These are phyloP conservation scores for Chondrosia reniformis DNA, from an alignment of 37 sponge, comb jelly and placozoan genomes.

Conservation along the genomic window DNA sequence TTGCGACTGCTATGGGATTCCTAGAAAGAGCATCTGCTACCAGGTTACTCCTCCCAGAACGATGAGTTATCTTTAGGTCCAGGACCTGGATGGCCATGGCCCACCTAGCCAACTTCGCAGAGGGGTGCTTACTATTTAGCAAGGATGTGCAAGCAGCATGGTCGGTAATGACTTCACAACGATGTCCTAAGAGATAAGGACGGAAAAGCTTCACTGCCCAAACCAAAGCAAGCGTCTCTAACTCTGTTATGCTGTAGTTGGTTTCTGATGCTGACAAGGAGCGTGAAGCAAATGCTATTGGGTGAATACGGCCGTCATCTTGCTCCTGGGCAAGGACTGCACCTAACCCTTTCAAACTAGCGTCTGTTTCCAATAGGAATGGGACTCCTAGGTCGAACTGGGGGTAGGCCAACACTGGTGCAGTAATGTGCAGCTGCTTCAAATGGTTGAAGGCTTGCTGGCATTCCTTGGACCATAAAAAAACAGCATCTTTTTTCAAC, in stretches of 20 bases:
- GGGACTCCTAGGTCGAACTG: too few relatives aligned
- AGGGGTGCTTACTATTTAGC: slow-evolving; percentile 48
- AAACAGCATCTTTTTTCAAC: slow-evolving; percentile 8
- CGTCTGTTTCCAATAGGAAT: slow-evolving; percentile 62
- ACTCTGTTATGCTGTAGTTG: slow-evolving; percentile 50
- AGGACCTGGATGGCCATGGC: slow-evolving; percentile 28
- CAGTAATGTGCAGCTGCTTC: background rate
- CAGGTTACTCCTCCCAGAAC: slow-evolving; percentile 10
- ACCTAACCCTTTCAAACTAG: slow-evolving; percentile 37
- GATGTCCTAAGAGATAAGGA: slow-evolving; percentile 56
- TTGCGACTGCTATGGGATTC: background rate
- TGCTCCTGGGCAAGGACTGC: slow-evolving; percentile 53
- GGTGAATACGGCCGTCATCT: slow-evolving; percentile 15
- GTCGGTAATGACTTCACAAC: slow-evolving; percentile 39
- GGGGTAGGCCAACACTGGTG: slow-evolving; percentile 30
- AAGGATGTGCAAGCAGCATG: slow-evolving; percentile 51
- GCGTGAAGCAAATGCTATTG: slow-evolving; percentile 54
- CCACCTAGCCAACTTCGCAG: slow-evolving; percentile 57
- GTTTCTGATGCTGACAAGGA: slow-evolving; percentile 34
- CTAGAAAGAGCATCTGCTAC: slow-evolving; percentile 20
- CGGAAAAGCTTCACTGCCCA: slow-evolving; percentile 59
- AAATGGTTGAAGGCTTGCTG: slow-evolving; percentile 8
- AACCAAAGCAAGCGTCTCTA: slow-evolving; percentile 50
- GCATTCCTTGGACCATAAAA: background rate
- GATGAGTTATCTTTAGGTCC: slow-evolving; percentile 16